Conservation (phyloP, 2,888 invertebrate genomes). For the Shargacucullia verbasci region DNA sequence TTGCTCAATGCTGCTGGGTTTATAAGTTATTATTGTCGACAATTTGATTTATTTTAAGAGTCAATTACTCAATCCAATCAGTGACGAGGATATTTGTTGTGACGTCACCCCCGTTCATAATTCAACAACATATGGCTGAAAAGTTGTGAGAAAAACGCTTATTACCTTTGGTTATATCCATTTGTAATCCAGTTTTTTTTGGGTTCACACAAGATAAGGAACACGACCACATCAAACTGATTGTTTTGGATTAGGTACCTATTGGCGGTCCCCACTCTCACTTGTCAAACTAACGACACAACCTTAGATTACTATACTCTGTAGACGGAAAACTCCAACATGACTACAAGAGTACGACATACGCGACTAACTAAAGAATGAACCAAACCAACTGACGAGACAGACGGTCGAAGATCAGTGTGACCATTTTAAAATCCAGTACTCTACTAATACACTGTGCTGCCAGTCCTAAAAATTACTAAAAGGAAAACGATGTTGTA, state of each 20-base stretch:
- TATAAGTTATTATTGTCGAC: too few relatives aligned
- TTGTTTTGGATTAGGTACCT: slow-evolving; percentile 55
- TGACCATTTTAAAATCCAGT: too few relatives aligned
- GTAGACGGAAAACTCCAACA: too few relatives aligned
- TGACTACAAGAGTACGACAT: slow-evolving; percentile 71
- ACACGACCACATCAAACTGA: slow-evolving; percentile 68
- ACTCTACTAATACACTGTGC: too few relatives aligned
- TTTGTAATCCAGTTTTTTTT: slow-evolving; percentile 68
- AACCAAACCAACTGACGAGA: too few relatives aligned
- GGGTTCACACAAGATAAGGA: slow-evolving; percentile 60
- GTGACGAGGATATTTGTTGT: slow-evolving; percentile 46
- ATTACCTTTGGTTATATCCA: slow-evolving; percentile 82
- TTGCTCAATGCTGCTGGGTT: too few relatives aligned
- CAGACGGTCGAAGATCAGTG: too few relatives aligned
- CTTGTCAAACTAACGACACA: slow-evolving; percentile 71
- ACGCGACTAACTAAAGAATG: too few relatives aligned
- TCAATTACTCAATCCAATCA: slow-evolving; percentile 6
- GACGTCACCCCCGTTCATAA: slow-evolving; percentile 72
- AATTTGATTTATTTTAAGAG: slow-evolving; percentile 1
- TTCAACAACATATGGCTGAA: slow-evolving; percentile 74
- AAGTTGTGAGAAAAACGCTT: slow-evolving; percentile 68
- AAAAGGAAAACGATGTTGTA: too few relatives aligned
- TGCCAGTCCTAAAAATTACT: too few relatives aligned
- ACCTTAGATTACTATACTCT: too few relatives aligned
- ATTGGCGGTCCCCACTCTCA: slow-evolving; percentile 68